These are phyloP conservation scores for Erebia ligea DNA, from an alignment of 2,888 invertebrate genomes.

Conservation along the genomic window DNA sequence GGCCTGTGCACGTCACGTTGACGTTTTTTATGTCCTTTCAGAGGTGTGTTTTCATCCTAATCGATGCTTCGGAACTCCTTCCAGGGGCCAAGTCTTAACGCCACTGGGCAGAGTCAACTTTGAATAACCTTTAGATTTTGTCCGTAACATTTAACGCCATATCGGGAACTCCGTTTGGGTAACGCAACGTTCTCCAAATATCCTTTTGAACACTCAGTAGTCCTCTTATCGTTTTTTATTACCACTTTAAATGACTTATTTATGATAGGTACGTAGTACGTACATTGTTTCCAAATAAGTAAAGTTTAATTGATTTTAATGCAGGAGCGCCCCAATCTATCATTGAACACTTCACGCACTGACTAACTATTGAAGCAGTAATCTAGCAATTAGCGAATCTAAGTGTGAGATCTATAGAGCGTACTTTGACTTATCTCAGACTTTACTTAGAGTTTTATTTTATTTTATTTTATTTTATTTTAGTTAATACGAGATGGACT, in stretches of 20 bases:
- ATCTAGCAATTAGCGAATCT: no score
- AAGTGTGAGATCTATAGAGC: no score
- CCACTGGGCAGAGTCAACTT: not conserved
- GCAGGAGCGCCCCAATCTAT: no score
- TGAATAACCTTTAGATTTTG: not conserved
- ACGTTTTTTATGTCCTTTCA: not conserved
- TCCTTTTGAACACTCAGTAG: constrained; percentile 31
- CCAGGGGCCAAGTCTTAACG: no score
- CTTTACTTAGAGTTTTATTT: no score
- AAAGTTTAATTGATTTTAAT: not conserved
- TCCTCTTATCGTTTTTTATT: constrained; percentile 25
- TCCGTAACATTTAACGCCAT: not conserved
- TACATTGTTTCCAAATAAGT: not conserved
- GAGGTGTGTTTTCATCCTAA: no score
- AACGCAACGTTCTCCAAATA: constrained; percentile 23
- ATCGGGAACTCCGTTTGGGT: constrained; percentile 19
- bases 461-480: no score
- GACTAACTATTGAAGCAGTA: no score
- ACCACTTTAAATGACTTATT: constrained; percentile 13
- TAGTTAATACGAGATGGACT: no score
- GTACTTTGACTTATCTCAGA: no score
- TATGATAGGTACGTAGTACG: not conserved
- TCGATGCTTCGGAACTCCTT: no score
- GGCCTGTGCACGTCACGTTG: not conserved
- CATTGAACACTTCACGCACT: no score